Base-by-base conservation (phyloP, 2,113 vertebrate species). In the Pardalotus punctatus region DNA sequence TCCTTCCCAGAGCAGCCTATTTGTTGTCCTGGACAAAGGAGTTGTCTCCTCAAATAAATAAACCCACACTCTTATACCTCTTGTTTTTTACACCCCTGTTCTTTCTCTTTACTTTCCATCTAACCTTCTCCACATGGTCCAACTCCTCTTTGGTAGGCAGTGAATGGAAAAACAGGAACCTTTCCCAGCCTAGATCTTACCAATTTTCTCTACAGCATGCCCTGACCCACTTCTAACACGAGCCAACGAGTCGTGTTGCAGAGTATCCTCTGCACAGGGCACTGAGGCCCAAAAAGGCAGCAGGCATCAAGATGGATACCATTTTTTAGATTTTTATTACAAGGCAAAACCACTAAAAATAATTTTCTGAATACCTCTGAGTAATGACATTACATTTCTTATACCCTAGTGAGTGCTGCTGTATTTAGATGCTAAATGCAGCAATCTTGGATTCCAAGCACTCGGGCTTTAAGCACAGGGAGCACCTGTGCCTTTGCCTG, bases 221-320 rank as follows among this genome's bases (percentile, higher is more conserved):
- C 45, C 17, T 29, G 40, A 22, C 33, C 13, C 10, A 9, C 5
- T 78, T 84, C 29, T 42, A 35, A 21, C 19, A n/a, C 8, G 33
- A 77, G 24, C 25, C 54, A 61, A 4, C 2, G 2, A 29, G 23
- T 20, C 33, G 23, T 43, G 5, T 29, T 66, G 31, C 35, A 61
- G 43, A 35, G 24, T 4, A 14, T 35, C 24, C 20, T 14, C 6
- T 64, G 24, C 23, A 23, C 3, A 36, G 14, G 31, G 13, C 25
- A 76, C 9, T 2, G 4, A 4, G 71, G 16, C 8, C 27, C 61
- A 27, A 38, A 62, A 50, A 51, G 7, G 27, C n/a, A 61, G 14
- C 0, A 1, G 13, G 8, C 29, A 22, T 56, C 24, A 60, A 25
- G 24, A 47, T 2, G 15, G 17, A 23, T 21, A 42, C 3, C 33